Evolutionary conservation across 2,888 invertebrate species (phyloP).

Genomic region (Mesoligia furuncula): DNA sequence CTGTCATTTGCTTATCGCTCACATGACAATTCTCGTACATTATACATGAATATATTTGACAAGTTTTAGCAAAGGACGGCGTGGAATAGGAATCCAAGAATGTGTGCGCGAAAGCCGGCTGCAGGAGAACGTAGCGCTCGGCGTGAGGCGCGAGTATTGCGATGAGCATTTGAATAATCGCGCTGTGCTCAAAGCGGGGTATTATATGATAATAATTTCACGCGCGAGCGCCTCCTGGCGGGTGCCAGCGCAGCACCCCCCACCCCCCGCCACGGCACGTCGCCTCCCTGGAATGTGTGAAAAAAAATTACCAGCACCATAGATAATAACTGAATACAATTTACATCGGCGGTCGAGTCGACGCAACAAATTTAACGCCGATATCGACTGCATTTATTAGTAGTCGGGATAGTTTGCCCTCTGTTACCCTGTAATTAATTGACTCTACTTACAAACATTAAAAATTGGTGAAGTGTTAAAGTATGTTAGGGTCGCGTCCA

Average conservation of each 20-base stretch:
- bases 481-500: conserved; percentile 64
- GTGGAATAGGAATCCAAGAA: conserved; percentile 81
- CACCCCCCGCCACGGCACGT: conserved; percentile 72
- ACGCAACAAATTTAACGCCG: conserved; percentile 74
- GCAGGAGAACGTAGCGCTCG: conserved; percentile 58
- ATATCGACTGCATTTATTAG: conserved; percentile 74
- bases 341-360: conserved; percentile 61
- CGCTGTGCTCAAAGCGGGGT: conserved; percentile 83
- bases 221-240: conserved; percentile 83
- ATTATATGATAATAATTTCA: conserved; percentile 91
- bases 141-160: conserved; percentile 72
- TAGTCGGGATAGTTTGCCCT: conserved; percentile 61
- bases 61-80: conserved; percentile 83
- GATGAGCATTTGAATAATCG: conserved; percentile 89
- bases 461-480: conserved; percentile 83
- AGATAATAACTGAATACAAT: conserved; percentile 69
- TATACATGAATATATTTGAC: conserved; percentile 88
- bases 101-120: conserved; percentile 74
- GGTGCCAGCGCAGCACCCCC: conserved; percentile 73
- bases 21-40: conserved; percentile 88
- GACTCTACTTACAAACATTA: conserved; percentile 83
- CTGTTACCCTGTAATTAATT: conserved; percentile 83
- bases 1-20: conserved; percentile 89
- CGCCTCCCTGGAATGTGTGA: conserved; percentile 84
- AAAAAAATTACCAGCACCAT: conserved; percentile 80